These are phyloP conservation scores for Atethmia centrago DNA, from an alignment of 2,888 invertebrate genomes.

Conservation along the genomic window DNA sequence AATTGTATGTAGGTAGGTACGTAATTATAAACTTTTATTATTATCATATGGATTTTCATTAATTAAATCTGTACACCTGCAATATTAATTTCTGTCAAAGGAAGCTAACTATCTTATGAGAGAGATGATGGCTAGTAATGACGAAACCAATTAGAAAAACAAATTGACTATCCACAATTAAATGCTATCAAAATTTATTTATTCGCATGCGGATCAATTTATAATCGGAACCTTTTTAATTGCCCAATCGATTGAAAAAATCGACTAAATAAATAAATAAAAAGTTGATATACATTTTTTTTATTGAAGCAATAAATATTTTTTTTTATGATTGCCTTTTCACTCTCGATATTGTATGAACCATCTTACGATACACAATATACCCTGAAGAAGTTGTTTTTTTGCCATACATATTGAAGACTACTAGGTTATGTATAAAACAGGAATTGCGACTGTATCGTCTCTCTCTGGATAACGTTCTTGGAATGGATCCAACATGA, in stretches of 20 bases:
- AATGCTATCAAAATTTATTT: constrained; percentile 48
- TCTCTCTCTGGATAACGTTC: not conserved
- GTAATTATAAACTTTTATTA: constrained; percentile 2
- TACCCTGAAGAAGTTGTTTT: not conserved
- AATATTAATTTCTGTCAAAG: constrained; percentile 44
- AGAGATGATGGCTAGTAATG: constrained; percentile 33
- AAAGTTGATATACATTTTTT: constrained; percentile 11
- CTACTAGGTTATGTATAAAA: constrained; percentile 26
- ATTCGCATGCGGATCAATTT: constrained; percentile 34
- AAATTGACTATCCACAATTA: constrained; percentile 40
- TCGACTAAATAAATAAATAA: constrained; percentile 7
- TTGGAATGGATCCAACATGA: constrained; percentile 40
- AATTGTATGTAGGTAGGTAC: not conserved
- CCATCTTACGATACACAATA: not conserved
- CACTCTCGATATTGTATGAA: not conserved
- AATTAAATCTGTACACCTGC: constrained; percentile 33
- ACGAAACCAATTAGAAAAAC: constrained; percentile 36
- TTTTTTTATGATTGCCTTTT: constrained; percentile 2
- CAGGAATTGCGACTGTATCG: not conserved
- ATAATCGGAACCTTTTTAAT: constrained; percentile 33
- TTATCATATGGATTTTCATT: not conserved
- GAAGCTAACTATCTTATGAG: constrained; percentile 22
- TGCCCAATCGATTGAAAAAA: constrained; percentile 34
- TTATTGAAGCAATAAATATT: not conserved
- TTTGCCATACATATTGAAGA: not conserved